A percentile compares a stretch with the other conserved stretches of the same genome.
Conservation (phyloP, 2,113 vertebrate species). For the Lethenteron reissneri region DNA sequence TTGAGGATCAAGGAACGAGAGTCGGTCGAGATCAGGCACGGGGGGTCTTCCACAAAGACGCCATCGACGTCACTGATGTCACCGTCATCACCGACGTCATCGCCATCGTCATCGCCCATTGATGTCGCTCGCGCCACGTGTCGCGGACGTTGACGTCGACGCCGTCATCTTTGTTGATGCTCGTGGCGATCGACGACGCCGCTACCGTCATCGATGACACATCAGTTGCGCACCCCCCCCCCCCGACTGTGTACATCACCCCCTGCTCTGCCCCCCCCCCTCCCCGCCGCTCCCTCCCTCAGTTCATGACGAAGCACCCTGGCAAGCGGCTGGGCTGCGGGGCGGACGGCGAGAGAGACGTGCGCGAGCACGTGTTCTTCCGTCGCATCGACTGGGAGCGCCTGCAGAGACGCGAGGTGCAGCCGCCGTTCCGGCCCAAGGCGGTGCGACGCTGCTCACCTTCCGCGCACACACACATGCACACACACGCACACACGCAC, state of each 20-base stretch:
- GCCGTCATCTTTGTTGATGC: no score
- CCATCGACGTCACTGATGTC: no score
- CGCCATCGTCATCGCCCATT: no score
- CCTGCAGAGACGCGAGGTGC: conserved; percentile 51
- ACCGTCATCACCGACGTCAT: no score
- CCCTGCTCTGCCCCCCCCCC: background rate
- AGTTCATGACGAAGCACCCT: conserved; percentile 64
- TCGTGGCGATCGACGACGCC: no score
- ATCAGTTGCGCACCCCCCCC: background rate
- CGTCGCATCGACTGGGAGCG: conserved; percentile 76
- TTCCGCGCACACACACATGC: background rate
- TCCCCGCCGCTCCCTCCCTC: background rate
- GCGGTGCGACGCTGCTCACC: conserved; percentile 29
- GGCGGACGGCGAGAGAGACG: conserved; percentile 42
- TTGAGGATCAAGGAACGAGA: no score
- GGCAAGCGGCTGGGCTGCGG: conserved; percentile 48
- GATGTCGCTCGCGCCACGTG: no score
- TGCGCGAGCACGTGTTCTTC: conserved; percentile 57
- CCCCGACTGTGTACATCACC: background rate
- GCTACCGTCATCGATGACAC: no score
- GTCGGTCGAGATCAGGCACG: no score
- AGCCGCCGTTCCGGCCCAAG: conserved; percentile 48
- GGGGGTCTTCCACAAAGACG: no score
- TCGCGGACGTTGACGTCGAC: no score
- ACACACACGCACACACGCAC: background rate